These are phyloP conservation scores for Ostrea denselamellosa DNA, from an alignment of 1,140 invertebrate species.

Conservation along the genomic window DNA sequence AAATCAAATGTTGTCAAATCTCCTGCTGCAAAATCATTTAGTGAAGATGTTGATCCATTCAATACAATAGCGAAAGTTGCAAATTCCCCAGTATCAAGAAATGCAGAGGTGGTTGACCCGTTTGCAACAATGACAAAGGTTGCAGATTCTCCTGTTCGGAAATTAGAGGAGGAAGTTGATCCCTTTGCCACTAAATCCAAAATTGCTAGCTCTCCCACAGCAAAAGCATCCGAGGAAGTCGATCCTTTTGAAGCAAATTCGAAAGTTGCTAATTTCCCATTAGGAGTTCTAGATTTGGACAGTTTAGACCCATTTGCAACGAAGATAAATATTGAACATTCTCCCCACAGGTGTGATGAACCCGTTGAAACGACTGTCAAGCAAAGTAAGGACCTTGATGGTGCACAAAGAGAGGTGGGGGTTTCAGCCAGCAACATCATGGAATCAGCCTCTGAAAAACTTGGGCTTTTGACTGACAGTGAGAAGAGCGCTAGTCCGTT, in stretches of 20 bases:
- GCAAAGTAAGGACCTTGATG: not conserved
- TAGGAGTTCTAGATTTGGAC: not conserved
- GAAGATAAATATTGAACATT: constrained; percentile 38
- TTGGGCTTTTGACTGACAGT: not conserved
- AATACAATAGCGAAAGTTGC: constrained; percentile 39
- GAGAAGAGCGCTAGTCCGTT: not conserved
- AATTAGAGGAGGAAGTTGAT: constrained; percentile 3
- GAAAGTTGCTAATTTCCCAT: constrained; percentile 41
- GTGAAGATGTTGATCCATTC: constrained; percentile 44
- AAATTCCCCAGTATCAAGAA: constrained; percentile 47
- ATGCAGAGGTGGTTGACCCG: not conserved
- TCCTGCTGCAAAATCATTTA: not conserved
- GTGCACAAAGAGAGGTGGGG: not conserved
- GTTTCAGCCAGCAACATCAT: not conserved
- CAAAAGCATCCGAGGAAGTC: not conserved
- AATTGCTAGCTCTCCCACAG: constrained; percentile 28
- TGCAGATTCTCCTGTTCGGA: constrained; percentile 37
- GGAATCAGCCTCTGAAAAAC: not conserved
- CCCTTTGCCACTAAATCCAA: constrained; percentile 40
- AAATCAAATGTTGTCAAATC: constrained; percentile 30
- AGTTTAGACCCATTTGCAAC: constrained; percentile 33
- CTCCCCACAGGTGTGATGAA: not conserved
- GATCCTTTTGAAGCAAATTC: constrained; percentile 44
- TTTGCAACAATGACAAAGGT: constrained; percentile 41
- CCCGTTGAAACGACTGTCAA: not conserved